phyloP scores from a whole-genome alignment of 2,797 vertebrate genomes.

The Pseudochaenichthys georgianus region DNA sequence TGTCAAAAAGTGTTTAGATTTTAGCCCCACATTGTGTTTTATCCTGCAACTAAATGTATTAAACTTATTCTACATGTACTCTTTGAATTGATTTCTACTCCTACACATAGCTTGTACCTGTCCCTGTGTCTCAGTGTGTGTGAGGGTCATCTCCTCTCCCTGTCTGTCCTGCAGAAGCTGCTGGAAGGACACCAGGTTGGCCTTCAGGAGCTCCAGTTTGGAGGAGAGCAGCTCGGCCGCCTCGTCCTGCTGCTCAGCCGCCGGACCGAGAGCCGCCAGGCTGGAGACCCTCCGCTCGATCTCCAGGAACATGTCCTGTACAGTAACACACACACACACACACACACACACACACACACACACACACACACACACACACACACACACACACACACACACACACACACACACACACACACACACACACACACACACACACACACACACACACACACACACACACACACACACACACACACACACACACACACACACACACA shows the following conservation, averaged over 20 bases:
- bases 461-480: too few species aligned
- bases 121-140: slow-evolving; percentile 6
- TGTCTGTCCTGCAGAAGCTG: slow-evolving; percentile 86
- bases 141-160: slow-evolving; percentile 77
- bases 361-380: too few species aligned
- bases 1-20: background rate
- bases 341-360: background rate
- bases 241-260: slow-evolving; percentile 58
- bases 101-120: slow-evolving; percentile 11
- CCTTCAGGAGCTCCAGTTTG: slow-evolving; percentile 90
- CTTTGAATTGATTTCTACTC: accelerated
- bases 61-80: too few species aligned
- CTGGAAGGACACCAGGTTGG: slow-evolving; percentile 89
- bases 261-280: slow-evolving; percentile 68
- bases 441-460: too few species aligned
- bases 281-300: slow-evolving; percentile 88
- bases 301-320: slow-evolving; percentile 89
- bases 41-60: background rate
- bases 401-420: too few species aligned
- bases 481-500: too few species aligned
- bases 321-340: slow-evolving; percentile 14
- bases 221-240: slow-evolving; percentile 84
- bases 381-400: too few species aligned
- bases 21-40: background rate
- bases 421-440: too few species aligned